Evolutionary conservation across 2,113 vertebrate species (phyloP), one percentile per base, ranked within the genome.

Genomic region (Aptenodytes forsteri): DNA sequence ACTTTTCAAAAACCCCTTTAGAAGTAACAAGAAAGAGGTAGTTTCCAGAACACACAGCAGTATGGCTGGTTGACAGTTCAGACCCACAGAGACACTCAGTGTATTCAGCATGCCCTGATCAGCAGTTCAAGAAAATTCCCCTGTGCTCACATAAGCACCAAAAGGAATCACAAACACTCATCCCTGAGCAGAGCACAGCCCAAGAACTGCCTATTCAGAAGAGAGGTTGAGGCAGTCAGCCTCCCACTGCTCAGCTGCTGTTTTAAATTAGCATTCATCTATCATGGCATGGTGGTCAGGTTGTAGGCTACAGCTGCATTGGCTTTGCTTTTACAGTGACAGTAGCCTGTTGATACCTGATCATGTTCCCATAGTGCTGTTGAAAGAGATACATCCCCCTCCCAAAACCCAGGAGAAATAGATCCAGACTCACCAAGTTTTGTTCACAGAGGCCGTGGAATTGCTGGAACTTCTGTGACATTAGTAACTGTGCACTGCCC

Each of bases 361-460:
- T 18, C 15, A 4, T 9, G 13, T 30, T 49, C 34, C 26, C 12
- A 5, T 4, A 25, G 34, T 29, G 29, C 58, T 89, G 49, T 0
- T 62, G 15, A 67, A 81, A 66, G 25, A 77, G 27, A 69, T 3
- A 13, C 16, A 50, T 7, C 7, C 29, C 29, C 23, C 25, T 36
- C 17, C n/a, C 52, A 44, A 52, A 75, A 83, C 14, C 1, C n/a
- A 64, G 13, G 36, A 49, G 44, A 61, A 50, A 42, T 1, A 64
- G 46, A 87, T 58, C 12, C 54, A 80, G 61, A 99, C 99, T 98
- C 95, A 99, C 99, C 99, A 99, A 97, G 98, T 99, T 99, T 98
- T 99, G 99, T 81, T 99, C 99, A 98, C 99, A 99, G 97, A 99
- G 98, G 89, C 99, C 99, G 9, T 99, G 99, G 97, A 99, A 99